Base-by-base conservation (phyloP, 2,888 invertebrate genomes). In the Thalpophila matura region DNA sequence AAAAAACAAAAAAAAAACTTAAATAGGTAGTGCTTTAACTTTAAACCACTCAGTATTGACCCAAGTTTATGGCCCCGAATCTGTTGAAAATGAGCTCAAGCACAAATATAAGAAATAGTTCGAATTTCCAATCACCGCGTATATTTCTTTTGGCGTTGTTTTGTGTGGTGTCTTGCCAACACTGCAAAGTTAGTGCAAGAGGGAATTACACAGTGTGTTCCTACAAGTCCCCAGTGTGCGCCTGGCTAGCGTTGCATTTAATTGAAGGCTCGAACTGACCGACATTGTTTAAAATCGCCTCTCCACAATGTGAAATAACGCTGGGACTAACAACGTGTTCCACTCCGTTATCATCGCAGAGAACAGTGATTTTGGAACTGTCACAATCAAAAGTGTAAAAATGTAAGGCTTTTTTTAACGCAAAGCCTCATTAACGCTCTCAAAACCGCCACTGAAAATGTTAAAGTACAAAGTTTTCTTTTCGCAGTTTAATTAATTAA, bases 201-300 rank as follows among this genome's bases (percentile, higher is more conserved):
- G 60, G 43, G 69, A 79, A 69, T 73, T 63, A 77, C 70, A 63
- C 63, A 64, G 29, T 38, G 51, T 50, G 47, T 58, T 14, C 43
- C 42, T 31, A 54, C 60, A 51, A 24, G 50, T 56, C 60, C 63
- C 54, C 29, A 12, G 56, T 49, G 51, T 50, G 35, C 38, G 54
- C 57, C 71, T 61, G 66, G 69, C 73, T 73, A 69, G 57, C 73
- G 62, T 70, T 70, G 80, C 79, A 82, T 76, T 77, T 83, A 83
- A 84, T 83, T 82, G 76, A 77, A 80, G 77, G 67, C 71, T 64
- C 74, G 61, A 50, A 37, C 64, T 63, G 62, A 74, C 75, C 71
- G 63, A 73, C 74, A 75, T 73, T 81, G 83, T 79, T 78, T 74
- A 60, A 74, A 74, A 63, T 57, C 67, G 62, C 57, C 65, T 59